These are phyloP conservation scores for Suillia variegata DNA, from an alignment of 2,888 invertebrate genomes.

Conservation along the genomic window DNA sequence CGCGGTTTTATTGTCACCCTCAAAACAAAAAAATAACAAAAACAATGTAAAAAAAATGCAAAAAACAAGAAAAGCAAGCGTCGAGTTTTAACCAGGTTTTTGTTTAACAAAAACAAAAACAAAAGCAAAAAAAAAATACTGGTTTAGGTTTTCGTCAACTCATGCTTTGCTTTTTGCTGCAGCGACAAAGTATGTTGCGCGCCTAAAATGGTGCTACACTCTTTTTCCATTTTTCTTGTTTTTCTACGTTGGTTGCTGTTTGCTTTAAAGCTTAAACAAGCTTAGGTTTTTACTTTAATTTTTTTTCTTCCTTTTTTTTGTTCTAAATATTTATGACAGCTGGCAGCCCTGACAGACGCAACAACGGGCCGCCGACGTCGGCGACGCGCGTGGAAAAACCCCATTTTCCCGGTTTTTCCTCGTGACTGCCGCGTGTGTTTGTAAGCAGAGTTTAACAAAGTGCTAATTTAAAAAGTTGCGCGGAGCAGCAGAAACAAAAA, in stretches of 20 bases:
- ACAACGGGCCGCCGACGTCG: neutral
- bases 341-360: constrained; percentile 19
- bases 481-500: constrained; percentile 8
- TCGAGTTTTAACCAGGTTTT: neutral
- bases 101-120: neutral
- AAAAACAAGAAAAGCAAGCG: too few relatives aligned
- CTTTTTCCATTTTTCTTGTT: neutral
- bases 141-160: too few relatives aligned
- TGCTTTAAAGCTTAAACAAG: constrained; percentile 1
- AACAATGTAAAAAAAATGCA: constrained; percentile 2
- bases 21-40: constrained; percentile 2
- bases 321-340: constrained; percentile 44
- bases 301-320: constrained; percentile 8
- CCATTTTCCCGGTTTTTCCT: constrained; percentile 35
- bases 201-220: constrained; percentile 8
- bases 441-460: constrained; percentile 50
- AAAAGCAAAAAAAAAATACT: too few relatives aligned
- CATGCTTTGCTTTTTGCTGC: too few relatives aligned
- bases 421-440: constrained; percentile 27
- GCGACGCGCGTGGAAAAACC: constrained; percentile 18
- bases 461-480: constrained; percentile 56
- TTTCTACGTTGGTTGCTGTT: neutral
- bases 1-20: constrained; percentile 26
- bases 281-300: neutral
- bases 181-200: neutral